Evolutionary conservation across 2,113 vertebrate genomes (phyloP), one percentile per base, ranked within the genome.

Genomic region (Tamias sibiricus): DNA sequence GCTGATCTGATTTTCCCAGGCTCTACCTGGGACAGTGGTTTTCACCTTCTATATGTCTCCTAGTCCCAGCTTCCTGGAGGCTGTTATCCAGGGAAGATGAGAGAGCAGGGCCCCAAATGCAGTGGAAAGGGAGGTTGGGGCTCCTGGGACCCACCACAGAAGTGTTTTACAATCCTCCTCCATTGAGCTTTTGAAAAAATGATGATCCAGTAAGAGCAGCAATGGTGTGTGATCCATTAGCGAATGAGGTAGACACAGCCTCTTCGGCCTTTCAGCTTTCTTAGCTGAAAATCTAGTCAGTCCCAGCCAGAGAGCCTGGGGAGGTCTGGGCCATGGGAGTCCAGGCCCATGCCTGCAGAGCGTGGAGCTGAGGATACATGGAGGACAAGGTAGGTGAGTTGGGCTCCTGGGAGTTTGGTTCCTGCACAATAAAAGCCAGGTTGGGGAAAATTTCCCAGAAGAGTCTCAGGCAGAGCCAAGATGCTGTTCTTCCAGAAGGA

Each of bases 161-260:
- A 2, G 10, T 72, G 52, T 40, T 92, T 95, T 81, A 52, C 42
- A 92, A 77, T 64, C 81, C 44, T 64, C 87, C 81, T 66, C 80
- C 71, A 66, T 76, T 0, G 0, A 83, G 93, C 91, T 94, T 86
- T 95, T 92, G 68, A 87, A 92, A 96, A 96, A 90, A 59, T 94
- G 74, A 93, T 69, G 91, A 86, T 24, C 32, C 20, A 85, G 72
- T 68, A 37, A 93, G 86, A 85, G 77, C 90, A 77, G 72, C 17
- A 22, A 10, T 8, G 8, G 44, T 49, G 1, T 91, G 80, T 89
- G 52, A 68, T 89, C 84, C 86, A 64, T 95, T 35, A 91, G 82
- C 86, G 64, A 95, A 68, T 10, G 54, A 76, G 42, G 52, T 4
- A 84, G 40, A 28, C 44, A 49, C 44, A n/a, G 74, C 26, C 30